Base-by-base conservation (phyloP, 2,113 vertebrate species). In the Bungarus multicinctus region DNA sequence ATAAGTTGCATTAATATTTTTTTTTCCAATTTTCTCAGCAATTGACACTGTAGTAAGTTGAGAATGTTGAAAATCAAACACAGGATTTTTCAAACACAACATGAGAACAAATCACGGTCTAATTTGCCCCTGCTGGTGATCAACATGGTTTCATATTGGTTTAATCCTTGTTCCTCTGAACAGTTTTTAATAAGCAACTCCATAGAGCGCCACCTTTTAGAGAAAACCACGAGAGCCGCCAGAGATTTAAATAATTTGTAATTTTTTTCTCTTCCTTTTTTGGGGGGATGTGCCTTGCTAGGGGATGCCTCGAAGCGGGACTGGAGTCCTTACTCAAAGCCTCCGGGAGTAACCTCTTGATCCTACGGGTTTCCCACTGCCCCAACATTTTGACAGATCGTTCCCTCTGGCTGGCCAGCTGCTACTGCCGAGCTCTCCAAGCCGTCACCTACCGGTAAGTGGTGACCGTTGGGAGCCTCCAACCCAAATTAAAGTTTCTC, bases 361-460 rank as follows among this genome's bases (percentile, higher is more conserved):
- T 99, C 94, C 97, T 99, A 91, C 99, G 99, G 94, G 98, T 99
- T 96, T 99, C 99, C 0, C 99, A 99, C 97, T 99, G 99, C 96
- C 99, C 99, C 95, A 99, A 99, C 96, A 98, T 99, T 96, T 98
- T 99, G 97, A 99, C 99, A 0, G 99, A 99, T 95, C 99, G 99
- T 94, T 99, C 99, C 0, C 98, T 99, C 94, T 99, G 99, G 99
- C 97, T 99, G 98, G 99, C 99, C 95, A 99, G 99, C 98, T 99
- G 99, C 98, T 99, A 99, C 98, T 99, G 99, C 97, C 98, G 99
- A 0, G 98, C 98, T 14, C 98, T 99, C 91, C 99, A 99, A 96
- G 99, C 99, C 0, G 99, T 99, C 94, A 99, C 99, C 0, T 99
- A 99, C 97, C 98, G 99, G 99, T 99, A 94, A 89, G 2, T 22